Percentiles rank a stretch among this genome's conserved stretches.
These are phyloP conservation scores for Carollia perspicillata DNA, from an alignment of 2,113 vertebrate genomes.

Conservation along the genomic window DNA sequence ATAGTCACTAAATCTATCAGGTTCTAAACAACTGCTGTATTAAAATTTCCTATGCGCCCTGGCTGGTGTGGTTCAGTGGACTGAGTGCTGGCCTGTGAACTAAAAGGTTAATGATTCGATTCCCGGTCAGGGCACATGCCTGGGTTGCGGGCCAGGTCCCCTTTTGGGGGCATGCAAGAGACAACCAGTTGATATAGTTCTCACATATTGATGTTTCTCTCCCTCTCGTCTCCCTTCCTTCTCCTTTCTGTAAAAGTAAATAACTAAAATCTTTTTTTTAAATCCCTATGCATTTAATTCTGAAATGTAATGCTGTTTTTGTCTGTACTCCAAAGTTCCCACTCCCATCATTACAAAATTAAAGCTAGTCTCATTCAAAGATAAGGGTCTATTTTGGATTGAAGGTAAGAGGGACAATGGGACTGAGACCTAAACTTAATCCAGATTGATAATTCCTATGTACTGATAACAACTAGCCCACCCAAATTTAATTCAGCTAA, in stretches of 20 bases:
- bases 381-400: background rate
- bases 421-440: background rate
- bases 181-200: too few species aligned
- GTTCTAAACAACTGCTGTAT: background rate
- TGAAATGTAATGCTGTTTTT: background rate
- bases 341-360: background rate
- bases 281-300: constrained; percentile 20
- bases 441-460: background rate
- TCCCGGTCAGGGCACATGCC: too few species aligned
- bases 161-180: too few species aligned
- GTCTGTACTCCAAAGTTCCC: background rate
- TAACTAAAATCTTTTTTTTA: too few species aligned
- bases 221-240: too few species aligned
- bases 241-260: too few species aligned
- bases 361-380: background rate
- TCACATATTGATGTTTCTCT: too few species aligned
- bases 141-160: too few species aligned
- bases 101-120: too few species aligned
- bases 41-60: background rate
- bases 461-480: background rate
- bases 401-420: background rate
- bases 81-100: too few species aligned
- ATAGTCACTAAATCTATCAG: background rate
- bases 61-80: too few species aligned
- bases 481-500: background rate